A percentile compares a stretch with the other conserved stretches of the same genome.
phyloP scores from a whole-genome alignment of 2,113 vertebrate species.

The Anseranas semipalmata region DNA sequence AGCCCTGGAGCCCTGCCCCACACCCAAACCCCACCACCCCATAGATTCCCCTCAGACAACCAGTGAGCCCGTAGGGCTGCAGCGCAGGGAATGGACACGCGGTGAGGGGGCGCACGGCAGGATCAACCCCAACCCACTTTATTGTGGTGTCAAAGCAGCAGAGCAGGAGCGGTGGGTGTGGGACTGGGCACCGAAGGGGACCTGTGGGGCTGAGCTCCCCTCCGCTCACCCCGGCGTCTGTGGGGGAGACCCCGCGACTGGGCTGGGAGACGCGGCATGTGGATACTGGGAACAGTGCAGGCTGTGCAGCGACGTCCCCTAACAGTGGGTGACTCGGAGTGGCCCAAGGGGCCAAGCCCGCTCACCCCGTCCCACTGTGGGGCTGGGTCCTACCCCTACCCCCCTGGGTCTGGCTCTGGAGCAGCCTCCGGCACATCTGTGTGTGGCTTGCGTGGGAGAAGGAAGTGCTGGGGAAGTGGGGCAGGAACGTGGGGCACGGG shows the following conservation, averaged over 20 bases:
- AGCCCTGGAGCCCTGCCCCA: not conserved
- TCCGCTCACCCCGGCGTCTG: not conserved
- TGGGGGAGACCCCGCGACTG: not conserved
- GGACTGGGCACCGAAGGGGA: fast-evolving
- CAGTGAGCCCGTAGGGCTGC: not conserved
- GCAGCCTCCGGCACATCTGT: fast-evolving
- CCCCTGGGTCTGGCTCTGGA: not conserved
- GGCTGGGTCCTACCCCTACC: fast-evolving
- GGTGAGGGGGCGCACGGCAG: not conserved
- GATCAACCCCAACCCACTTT: not conserved
- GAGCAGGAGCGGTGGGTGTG: not conserved
- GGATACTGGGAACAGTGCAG: not conserved
- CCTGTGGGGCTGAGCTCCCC: not conserved
- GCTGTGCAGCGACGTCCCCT: too few relatives aligned
- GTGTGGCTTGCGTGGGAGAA: fast-evolving
- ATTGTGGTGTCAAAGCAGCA: not conserved
- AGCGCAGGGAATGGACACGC: fast-evolving
- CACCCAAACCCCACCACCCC: not conserved
- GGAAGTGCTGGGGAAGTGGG: not conserved
- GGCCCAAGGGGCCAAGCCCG: fast-evolving
- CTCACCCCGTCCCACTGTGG: fast-evolving
- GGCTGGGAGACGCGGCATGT: fast-evolving
- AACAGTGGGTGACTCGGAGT: fast-evolving
- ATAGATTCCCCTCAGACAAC: not conserved
- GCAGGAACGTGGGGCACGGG: fast-evolving